phyloP scores from a whole-genome alignment of 2,113 vertebrate species.

The Hemicordylus capensis region DNA sequence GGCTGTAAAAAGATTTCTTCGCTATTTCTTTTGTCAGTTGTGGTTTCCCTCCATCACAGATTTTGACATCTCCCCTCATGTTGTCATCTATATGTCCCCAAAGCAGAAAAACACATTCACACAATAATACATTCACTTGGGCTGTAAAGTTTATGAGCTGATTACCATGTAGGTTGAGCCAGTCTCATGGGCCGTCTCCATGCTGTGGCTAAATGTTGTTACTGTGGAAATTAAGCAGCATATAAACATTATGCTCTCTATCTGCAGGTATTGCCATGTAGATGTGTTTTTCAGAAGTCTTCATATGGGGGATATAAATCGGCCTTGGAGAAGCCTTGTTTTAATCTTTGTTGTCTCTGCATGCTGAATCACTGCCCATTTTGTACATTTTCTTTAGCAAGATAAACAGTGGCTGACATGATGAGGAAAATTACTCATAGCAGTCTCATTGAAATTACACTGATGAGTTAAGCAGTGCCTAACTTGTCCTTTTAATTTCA shows the following conservation, averaged over 20 bases:
- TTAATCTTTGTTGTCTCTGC: neutral
- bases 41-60: rapidly evolving
- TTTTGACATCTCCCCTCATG: neutral
- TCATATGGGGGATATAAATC: neutral
- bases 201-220: neutral
- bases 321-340: neutral
- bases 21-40: neutral
- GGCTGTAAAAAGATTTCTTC: neutral
- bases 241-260: neutral
- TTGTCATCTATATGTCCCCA: neutral
- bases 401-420: slow-evolving; percentile 20
- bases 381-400: neutral
- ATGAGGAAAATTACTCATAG: too few species aligned
- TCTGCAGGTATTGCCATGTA: neutral
- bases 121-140: neutral
- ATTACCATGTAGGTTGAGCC: neutral
- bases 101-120: neutral
- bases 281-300: neutral
- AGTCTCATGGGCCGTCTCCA: neutral
- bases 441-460: too few species aligned
- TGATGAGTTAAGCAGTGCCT: too few species aligned
- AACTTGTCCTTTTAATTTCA: too few species aligned
- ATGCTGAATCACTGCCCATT: neutral
- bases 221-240: neutral
- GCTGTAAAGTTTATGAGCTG: neutral